Evolutionary conservation across 2,113 vertebrate species (phyloP), one percentile per base, ranked within the genome.

Genomic region (Nestor notabilis): DNA sequence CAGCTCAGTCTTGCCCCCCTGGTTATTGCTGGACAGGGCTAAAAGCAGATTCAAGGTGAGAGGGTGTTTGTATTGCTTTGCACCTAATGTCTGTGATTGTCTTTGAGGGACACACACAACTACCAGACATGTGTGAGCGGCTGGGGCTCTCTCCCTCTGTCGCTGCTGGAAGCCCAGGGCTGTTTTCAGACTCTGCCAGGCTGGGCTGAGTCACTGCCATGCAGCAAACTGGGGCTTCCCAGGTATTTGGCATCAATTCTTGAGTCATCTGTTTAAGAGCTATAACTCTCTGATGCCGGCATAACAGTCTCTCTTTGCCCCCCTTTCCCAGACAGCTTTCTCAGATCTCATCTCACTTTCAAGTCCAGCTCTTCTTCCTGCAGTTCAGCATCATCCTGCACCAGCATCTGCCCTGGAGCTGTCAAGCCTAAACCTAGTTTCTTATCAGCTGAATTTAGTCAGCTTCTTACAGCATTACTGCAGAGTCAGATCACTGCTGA

Each of bases 151-250:
- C 64, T 65, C 68, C 78, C 75, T 76, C 89, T 75, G 87, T 61
- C 84, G 5, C 92, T 43, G 94, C 39, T 91, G 94, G 91, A 19
- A 87, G 89, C 81, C 52, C 58, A 25, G 83, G 61, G 86, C 75
- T 94, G 96, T 94, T 90, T 86, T 39, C 95, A 88, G 71, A 64
- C 83, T 90, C 85, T 83, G 93, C 95, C 90, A 95, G 83, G 64
- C 80, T 90, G 86, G 90, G 95, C 91, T 95, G 95, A 96, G 96
- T 96, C 97, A 96, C 85, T 79, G 91, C 96, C 95, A 92, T 94
- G 94, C 95, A 95, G 97, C 97, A 96, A 96, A 93, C 96, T 87
- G 96, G 96, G 95, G 43, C 95, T 96, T 92, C 95, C 96, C 97
- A 94, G 94, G 91, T 97, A 96, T 72, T 91, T 96, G 97, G 96